Base-by-base conservation (phyloP, 2,797 vertebrate genomes). In the Graptemys geographica region DNA sequence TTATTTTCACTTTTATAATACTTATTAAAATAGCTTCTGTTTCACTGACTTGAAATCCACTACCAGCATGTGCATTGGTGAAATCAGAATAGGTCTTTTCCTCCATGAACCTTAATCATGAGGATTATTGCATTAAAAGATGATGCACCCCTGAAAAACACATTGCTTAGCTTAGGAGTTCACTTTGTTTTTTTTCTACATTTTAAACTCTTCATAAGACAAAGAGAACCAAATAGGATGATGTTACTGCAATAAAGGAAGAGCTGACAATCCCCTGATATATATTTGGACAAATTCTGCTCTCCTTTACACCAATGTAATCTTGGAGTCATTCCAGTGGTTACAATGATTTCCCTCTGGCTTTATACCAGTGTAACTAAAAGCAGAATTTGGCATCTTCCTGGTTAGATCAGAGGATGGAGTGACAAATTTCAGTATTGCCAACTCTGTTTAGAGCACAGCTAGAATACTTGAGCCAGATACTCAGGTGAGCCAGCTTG, bases 241-340 rank as follows among this genome's bases (percentile, higher is more conserved):
- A 95, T 90, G 41, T 2, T 15, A 81, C 84, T 89, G 55, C 55
- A 81, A 16, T 56, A 69, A 57, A 91, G 69, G 93, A 18, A 51
- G 27, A 92, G 49, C 49, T 92, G 93, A 93, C 11, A 57, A 62
- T 53, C n/a, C 3, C 86, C 1, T 5, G 87, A 28, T 84, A 93
- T 79, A 57, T 84, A 86, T 4, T 62, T 47, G 25, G 49, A 41
- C 31, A 59, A 76, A 89, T 84, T 84, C 11, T 82, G 79, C 72
- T 89, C 31, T 90, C 56, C 47, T 89, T 93, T 23, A 49, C 79
- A 56, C 27, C 47, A 87, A 81, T 83, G 93, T 72, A 96, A 93
- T 18, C 16, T 83, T 83, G 85, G 76, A 53, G 90, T 9, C 15
- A 6, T 37, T 19, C 55, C 87, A 90, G 53, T 59, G 88, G 41